These are phyloP conservation scores for Paramormyrops hopkinsi DNA, from an alignment of 2,797 vertebrate species.

Conservation along the genomic window DNA sequence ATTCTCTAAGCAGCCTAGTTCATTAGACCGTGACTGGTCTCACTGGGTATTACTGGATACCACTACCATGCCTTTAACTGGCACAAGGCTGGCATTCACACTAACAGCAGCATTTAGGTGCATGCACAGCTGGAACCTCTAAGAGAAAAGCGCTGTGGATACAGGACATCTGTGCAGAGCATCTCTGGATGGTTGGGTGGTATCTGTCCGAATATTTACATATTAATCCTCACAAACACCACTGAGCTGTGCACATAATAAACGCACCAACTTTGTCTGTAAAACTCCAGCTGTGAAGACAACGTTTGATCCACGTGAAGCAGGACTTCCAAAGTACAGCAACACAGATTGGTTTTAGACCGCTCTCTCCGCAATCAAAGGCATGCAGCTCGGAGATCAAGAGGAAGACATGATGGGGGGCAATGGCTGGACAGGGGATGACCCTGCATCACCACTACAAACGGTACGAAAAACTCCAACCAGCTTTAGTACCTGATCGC, in stretches of 20 bases:
- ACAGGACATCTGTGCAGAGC: background rate
- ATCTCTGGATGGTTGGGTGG: background rate
- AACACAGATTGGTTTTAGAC: slow-evolving; percentile 46
- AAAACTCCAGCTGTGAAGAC: background rate
- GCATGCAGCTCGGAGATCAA: slow-evolving; percentile 55
- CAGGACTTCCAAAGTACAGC: slow-evolving; percentile 46
- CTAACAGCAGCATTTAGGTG: background rate
- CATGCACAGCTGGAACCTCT: background rate
- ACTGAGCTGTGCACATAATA: background rate
- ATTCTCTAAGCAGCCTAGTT: background rate
- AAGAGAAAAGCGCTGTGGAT: background rate
- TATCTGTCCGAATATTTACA: background rate
- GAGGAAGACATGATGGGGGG: slow-evolving; percentile 39
- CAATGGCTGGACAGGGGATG: slow-evolving; percentile 31
- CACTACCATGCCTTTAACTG: background rate
- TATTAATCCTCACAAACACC: background rate
- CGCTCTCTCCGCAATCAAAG: slow-evolving; percentile 27
- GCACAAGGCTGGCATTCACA: background rate
- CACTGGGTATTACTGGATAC: background rate
- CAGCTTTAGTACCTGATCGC: slow-evolving; percentile 66
- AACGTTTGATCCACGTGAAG: background rate
- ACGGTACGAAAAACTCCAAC: background rate
- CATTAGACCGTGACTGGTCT: background rate
- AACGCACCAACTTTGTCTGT: background rate
- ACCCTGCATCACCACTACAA: slow-evolving; percentile 31